These are phyloP conservation scores for Antechinus stuartii DNA, from an alignment of 2,113 vertebrate species.

Conservation along the genomic window DNA sequence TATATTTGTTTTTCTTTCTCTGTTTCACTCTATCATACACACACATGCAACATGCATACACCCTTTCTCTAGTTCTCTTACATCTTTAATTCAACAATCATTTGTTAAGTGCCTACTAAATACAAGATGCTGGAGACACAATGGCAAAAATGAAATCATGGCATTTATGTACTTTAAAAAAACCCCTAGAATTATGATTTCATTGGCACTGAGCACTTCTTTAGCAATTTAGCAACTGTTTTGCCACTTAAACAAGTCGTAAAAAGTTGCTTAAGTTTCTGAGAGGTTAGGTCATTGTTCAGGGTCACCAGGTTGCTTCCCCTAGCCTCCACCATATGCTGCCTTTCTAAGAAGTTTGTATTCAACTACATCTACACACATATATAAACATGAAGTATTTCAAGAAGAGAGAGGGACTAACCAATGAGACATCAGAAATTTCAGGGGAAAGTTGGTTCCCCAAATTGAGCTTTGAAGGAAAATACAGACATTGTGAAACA, in stretches of 20 bases:
- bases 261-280: not conserved
- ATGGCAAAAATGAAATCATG: not conserved
- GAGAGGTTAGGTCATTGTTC: not conserved
- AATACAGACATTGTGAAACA: not conserved
- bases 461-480: not conserved
- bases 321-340: not conserved
- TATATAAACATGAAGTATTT: not conserved
- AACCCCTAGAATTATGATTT: not conserved
- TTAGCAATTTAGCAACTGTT: not conserved
- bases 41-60: not conserved
- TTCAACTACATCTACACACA: not conserved
- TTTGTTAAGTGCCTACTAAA: not conserved
- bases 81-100: not conserved
- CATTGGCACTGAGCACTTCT: not conserved
- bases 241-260: not conserved
- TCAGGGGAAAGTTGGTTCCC: not conserved
- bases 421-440: not conserved
- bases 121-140: not conserved
- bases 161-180: not conserved
- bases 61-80: not conserved
- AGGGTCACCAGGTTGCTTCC: not conserved
- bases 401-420: not conserved
- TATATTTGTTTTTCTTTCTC: slow-evolving; percentile 9
- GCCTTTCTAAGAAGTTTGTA: not conserved
- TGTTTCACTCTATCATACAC: too few species aligned